Percentiles rank a stretch among this genome's conserved stretches.
These are phyloP conservation scores for Drosophila bocqueti DNA, from an alignment of 1,140 invertebrate genomes.

Conservation along the genomic window DNA sequence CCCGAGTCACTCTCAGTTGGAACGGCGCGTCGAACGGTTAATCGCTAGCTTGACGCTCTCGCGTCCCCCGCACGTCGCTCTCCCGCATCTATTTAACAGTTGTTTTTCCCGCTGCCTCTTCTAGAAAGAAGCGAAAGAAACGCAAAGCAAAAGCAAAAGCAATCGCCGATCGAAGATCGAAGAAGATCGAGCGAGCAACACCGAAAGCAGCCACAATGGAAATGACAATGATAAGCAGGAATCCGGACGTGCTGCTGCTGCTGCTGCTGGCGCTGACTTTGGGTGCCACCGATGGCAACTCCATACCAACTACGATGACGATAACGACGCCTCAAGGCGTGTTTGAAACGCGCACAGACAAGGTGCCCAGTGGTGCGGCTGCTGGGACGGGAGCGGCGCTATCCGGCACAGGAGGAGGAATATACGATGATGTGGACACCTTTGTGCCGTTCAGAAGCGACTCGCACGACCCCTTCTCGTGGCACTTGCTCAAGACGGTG, in stretches of 20 bases:
- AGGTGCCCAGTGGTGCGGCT: conserved; percentile 23
- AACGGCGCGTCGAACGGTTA: conserved; percentile 64
- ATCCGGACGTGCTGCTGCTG: conserved; percentile 35
- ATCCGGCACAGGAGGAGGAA: conserved; percentile 12
- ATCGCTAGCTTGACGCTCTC: conserved; percentile 20
- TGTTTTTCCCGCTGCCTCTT: conserved; percentile 38
- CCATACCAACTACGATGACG: conserved; percentile 60
- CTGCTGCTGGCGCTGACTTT: conserved; percentile 34
- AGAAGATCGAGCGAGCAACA: conserved; percentile 11
- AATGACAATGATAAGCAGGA: conserved; percentile 54
- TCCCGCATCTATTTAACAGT: conserved; percentile 45
- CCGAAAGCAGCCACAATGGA: conserved; percentile 22
- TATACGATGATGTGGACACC: conserved; percentile 85
- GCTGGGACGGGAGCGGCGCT: conserved; percentile 1
- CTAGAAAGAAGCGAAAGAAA: conserved; percentile 34
- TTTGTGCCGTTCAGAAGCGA: conserved; percentile 87
- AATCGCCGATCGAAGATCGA: conserved; percentile 32
- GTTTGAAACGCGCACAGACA: conserved; percentile 67
- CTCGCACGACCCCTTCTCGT: conserved; percentile 87
- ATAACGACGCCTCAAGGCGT: conserved; percentile 69
- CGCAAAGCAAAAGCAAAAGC: conserved; percentile 28
- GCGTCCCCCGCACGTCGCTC: conserved; percentile 7
- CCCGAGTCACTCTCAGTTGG: conserved; percentile 74
- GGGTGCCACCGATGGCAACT: conserved; percentile 45
- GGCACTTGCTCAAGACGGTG: conserved; percentile 87